Percentiles rank a stretch among this genome's conserved stretches.
Evolutionary conservation across 2,888 invertebrate species (phyloP).

Genomic region (Phrixothrix hirtus): DNA sequence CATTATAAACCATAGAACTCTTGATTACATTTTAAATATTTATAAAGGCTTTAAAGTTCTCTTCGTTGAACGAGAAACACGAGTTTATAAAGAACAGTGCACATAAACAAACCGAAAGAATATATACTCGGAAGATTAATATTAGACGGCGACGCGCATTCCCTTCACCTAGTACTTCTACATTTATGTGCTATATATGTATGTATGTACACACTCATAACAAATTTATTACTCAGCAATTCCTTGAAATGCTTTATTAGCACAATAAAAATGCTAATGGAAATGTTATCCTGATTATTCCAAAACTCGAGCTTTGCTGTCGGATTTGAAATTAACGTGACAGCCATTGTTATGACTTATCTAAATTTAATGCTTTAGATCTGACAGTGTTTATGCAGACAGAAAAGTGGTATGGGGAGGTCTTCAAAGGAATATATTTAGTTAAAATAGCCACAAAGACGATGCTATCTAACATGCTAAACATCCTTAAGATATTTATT

Average conservation of each 20-base stretch:
- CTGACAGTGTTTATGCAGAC: too few species aligned
- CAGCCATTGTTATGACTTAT: too few species aligned
- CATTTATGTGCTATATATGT: neutral
- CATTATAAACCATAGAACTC: constrained; percentile 26
- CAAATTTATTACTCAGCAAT: neutral
- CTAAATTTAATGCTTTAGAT: too few species aligned
- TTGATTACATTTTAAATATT: constrained; percentile 33
- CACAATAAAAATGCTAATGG: neutral
- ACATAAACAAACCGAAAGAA: constrained; percentile 30
- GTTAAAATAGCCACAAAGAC: too few species aligned
- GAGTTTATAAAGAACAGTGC: constrained; percentile 26
- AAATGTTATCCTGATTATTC: too few species aligned
- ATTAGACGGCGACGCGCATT: constrained; percentile 19
- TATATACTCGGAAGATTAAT: constrained; percentile 30
- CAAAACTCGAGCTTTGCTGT: too few species aligned
- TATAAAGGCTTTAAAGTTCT: constrained; percentile 29
- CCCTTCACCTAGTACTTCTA: constrained; percentile 8
- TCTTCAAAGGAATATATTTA: too few species aligned
- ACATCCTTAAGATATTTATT: too few species aligned
- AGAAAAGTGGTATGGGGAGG: too few species aligned
- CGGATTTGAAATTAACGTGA: too few species aligned
- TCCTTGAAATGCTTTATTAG: neutral
- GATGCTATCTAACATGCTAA: too few species aligned
- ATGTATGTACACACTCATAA: too few species aligned
- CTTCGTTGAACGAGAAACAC: constrained; percentile 26